phyloP scores from a whole-genome alignment of 2,888 invertebrate genomes.

The Trilocha varians region DNA sequence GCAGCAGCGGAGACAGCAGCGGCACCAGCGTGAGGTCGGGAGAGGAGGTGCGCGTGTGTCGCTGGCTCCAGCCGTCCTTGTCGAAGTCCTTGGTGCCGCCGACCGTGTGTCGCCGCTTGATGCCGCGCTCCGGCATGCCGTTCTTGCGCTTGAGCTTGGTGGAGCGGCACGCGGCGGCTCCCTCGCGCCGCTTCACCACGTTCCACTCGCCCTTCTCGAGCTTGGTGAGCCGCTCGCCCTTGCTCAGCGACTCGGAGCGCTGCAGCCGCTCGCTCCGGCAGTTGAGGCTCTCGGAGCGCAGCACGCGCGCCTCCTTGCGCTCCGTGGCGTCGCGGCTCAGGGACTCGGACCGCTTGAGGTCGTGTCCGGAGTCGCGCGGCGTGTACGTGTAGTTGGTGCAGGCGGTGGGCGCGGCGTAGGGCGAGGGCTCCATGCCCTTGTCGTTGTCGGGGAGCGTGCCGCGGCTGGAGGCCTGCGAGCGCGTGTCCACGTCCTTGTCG shows the following conservation, averaged over 20 bases:
- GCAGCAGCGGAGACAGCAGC: slow-evolving; percentile 43
- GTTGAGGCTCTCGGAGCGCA: slow-evolving; percentile 76
- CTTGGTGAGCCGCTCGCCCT: slow-evolving; percentile 65
- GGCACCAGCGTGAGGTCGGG: slow-evolving; percentile 64
- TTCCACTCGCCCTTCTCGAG: slow-evolving; percentile 82
- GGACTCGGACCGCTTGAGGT: slow-evolving; percentile 75
- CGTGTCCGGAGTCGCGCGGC: slow-evolving; percentile 30
- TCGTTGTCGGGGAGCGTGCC: slow-evolving; percentile 59
- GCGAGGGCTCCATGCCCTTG: slow-evolving; percentile 24
- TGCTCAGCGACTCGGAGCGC: slow-evolving; percentile 33
- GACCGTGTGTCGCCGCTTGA: slow-evolving; percentile 92
- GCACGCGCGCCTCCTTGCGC: slow-evolving; percentile 66
- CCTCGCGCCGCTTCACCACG: slow-evolving; percentile 76
- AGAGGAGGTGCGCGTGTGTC: slow-evolving; percentile 74
- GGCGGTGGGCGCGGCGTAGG: slow-evolving; percentile 21
- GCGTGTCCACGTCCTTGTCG: slow-evolving; percentile 85
- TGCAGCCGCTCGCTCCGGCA: slow-evolving; percentile 44
- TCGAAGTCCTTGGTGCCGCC: slow-evolving; percentile 92
- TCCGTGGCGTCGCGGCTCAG: slow-evolving; percentile 71
- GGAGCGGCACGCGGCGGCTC: slow-evolving; percentile 64
- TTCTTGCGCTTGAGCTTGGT: slow-evolving; percentile 82
- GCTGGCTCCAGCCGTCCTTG: slow-evolving; percentile 75
- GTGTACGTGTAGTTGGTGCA: slow-evolving; percentile 24
- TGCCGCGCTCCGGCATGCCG: slow-evolving; percentile 85
- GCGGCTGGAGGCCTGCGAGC: slow-evolving; percentile 69